Conservation (phyloP, 2,888 invertebrate genomes). For the Herminia tarsipennalis region DNA sequence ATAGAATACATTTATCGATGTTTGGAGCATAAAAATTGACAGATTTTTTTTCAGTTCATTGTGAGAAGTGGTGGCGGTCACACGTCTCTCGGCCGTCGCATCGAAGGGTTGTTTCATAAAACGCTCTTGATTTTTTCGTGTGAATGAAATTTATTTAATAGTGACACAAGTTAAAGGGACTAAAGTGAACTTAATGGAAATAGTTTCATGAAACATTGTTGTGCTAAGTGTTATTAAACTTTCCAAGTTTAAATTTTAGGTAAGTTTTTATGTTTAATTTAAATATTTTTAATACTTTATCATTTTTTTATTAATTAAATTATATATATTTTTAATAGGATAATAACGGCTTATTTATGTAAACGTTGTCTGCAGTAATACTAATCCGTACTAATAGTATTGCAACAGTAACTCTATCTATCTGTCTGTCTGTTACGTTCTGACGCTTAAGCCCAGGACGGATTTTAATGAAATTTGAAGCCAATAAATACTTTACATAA, state of each 20-base stretch:
- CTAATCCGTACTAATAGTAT: too few species aligned
- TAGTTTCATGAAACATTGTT: constrained; percentile 42
- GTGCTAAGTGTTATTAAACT: constrained; percentile 57
- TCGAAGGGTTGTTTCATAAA: constrained; percentile 71
- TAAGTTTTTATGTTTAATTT: constrained; percentile 30
- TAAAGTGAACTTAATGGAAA: constrained; percentile 54
- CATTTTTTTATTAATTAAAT: too few species aligned
- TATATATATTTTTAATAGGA: too few species aligned
- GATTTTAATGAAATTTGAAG: too few species aligned
- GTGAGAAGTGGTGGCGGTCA: constrained; percentile 64
- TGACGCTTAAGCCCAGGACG: too few species aligned
- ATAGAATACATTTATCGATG: constrained; percentile 84
- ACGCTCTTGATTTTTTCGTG: constrained; percentile 48
- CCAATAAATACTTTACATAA: too few species aligned
- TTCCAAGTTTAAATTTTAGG: constrained; percentile 44
- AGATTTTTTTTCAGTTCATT: constrained; percentile 85
- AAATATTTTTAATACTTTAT: neutral
- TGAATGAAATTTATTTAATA: constrained; percentile 34
- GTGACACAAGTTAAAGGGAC: constrained; percentile 41
- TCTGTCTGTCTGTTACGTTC: too few species aligned
- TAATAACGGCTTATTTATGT: too few species aligned
- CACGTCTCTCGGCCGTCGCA: constrained; percentile 51
- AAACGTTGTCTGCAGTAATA: too few species aligned
- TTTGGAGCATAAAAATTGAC: constrained; percentile 85
- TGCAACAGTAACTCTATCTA: too few species aligned